Base-by-base conservation (phyloP, 2,113 vertebrate species). In the Hippocampus zosterae region DNA sequence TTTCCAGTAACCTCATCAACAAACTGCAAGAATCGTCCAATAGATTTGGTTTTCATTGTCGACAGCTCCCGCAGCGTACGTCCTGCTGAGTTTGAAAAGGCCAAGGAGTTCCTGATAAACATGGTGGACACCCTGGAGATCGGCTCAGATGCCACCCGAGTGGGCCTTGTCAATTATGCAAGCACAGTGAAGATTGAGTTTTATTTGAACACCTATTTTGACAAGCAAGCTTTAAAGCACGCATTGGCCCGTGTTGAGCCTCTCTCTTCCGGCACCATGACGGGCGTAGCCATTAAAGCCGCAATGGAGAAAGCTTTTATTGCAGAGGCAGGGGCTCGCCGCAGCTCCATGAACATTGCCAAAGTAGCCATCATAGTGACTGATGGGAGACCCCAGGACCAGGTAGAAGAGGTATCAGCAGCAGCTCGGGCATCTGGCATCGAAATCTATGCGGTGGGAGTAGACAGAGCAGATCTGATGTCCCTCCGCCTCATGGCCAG, bases 11-110 rank as follows among this genome's bases (percentile, higher is more conserved):
- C 79, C 3, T 29, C 74, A 75, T 60, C 69, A 29, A 64, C 73
- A 41, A 86, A 88, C 70, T 98, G 96, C 87, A 95, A 89, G 88
- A 98, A 94, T 80, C 92, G 85, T 0, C 95, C 96, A 1, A 89
- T 97, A 37, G 97, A 98, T 86, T 78, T 98, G 52, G 94, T 98
- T 68, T 98, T 97, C 79, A 94, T 98, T 71, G 88, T 98, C 0
- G 97, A 99, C 82, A 99, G 96, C 72, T 98, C 96, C 50, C 94
- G 96, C 1, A 98, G 96, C 0, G 96, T 99, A 0, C 91, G 95
- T 7, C 93, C 93, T 1, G 85, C 90, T 4, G 95, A 97, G 76
- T 99, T 97, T 81, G 93, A 94, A 81, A 96, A 96, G 79, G 95
- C 97, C 77, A 98, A 97, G 75, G 88, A 90, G 74, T 97, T 98